Evolutionary conservation across 2,888 invertebrate species (phyloP), one percentile per base, ranked within the genome.

Genomic region (Epinotia brunnichana): DNA sequence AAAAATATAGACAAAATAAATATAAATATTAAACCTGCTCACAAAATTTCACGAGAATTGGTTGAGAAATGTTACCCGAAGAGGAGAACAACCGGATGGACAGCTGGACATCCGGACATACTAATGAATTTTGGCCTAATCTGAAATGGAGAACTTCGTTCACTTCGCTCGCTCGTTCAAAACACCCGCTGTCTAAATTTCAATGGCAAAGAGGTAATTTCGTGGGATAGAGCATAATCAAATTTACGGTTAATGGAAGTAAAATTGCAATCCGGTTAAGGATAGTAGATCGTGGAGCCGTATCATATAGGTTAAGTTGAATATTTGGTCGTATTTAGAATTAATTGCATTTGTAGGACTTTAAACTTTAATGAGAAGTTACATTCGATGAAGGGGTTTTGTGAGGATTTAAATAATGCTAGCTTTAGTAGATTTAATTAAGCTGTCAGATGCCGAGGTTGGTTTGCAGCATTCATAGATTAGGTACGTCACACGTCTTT

Each of bases 181-280:
- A 57, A 15, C 3, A 15, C 21, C 59, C 48, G 15, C 29, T 59
- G n/a, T 61, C 41, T 41, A 54, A 61, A 69, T 69, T 41, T 69
- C 61, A 62, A 44, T 51, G 19, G 61, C 54, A 54, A 39, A 21
- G 54, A 54, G 54, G 69, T 61, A 54, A 69, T 54, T 54, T 24
- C 48, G 69, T 61, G 69, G 51, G 54, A 69, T 61, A 17, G 41
- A 53, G 61, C 24, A 24, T 61, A 13, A 69, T 61, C 53, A 24
- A 24, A 61, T 69, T 54, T 39, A 61, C 39, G 61, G 61, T 53
- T 54, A 61, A 61, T 61, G 69, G n/a, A 54, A 61, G 62, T 62
- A 48, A 48, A 62, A 48, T 62, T 17, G 10, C 24, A 11, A 62
- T 62, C 24, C 24, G 48, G 62, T 48, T 62, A 10, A 15, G 48